phyloP scores from a whole-genome alignment of 1,140 invertebrate species.

The Pinna nobilis region DNA sequence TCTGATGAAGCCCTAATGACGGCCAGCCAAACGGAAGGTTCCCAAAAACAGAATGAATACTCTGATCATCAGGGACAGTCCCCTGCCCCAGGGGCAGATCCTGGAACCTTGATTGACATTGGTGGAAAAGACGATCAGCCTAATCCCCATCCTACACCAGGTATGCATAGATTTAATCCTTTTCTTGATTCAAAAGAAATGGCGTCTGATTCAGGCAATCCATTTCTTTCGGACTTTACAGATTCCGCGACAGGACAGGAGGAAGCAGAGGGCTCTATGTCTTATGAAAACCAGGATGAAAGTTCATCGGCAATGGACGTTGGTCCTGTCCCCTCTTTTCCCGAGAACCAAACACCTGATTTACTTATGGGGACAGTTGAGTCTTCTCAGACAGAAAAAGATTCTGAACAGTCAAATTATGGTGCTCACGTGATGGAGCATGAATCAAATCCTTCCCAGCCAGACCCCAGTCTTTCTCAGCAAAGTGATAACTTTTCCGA shows the following conservation, averaged over 20 bases:
- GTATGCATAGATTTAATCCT: slow-evolving; percentile 9
- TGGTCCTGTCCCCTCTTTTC: too few relatives aligned
- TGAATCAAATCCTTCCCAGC: slow-evolving; percentile 3
- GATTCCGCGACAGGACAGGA: slow-evolving; percentile 2
- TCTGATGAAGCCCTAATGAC: neutral
- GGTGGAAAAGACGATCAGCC: slow-evolving; percentile 1
- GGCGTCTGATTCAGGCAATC: neutral
- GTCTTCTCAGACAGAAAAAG: too few relatives aligned
- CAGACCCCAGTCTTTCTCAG: slow-evolving; percentile 14
- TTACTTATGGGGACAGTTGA: too few relatives aligned
- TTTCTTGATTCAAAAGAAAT: neutral
- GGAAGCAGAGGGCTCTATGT: slow-evolving; percentile 6
- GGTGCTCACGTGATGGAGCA: too few relatives aligned
- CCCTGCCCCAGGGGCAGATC: neutral
- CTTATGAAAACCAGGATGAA: slow-evolving; percentile 14
- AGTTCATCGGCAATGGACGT: slow-evolving; percentile 10
- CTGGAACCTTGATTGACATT: slow-evolving; percentile 12
- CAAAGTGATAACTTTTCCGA: too few relatives aligned
- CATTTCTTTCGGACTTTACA: slow-evolving; percentile 9
- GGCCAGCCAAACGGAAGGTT: neutral
- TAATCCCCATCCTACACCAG: neutral
- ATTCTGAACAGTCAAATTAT: too few relatives aligned
- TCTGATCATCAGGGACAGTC: neutral
- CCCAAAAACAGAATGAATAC: neutral
- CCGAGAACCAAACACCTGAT: too few relatives aligned